These are phyloP conservation scores for Oedothorax gibbosus DNA, from an alignment of 1,140 invertebrate genomes.

Conservation along the genomic window DNA sequence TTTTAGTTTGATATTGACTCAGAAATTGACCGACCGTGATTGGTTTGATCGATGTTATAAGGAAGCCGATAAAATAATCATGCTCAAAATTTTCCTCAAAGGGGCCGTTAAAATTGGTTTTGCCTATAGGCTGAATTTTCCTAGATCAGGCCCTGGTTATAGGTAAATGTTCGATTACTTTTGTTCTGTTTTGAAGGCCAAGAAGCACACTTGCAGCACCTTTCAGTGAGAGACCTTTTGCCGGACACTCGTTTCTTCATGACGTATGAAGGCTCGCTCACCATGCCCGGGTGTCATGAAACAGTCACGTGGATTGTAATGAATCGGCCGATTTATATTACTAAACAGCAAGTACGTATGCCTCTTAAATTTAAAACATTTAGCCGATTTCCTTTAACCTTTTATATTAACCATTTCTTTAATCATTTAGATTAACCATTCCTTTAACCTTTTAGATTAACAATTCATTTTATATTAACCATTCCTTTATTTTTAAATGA, in stretches of 20 bases:
- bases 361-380: slow-evolving; percentile 5
- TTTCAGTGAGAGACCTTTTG: slow-evolving; percentile 82
- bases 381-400: background rate
- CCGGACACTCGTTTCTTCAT: slow-evolving; percentile 92
- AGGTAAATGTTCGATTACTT: too few relatives aligned
- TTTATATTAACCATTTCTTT: too few relatives aligned
- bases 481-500: background rate
- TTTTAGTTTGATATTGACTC: too few relatives aligned
- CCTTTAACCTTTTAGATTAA: too few relatives aligned
- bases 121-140: too few relatives aligned
- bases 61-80: too few relatives aligned
- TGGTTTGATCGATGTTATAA: too few relatives aligned
- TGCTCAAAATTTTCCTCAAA: too few relatives aligned
- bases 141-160: too few relatives aligned
- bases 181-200: slow-evolving; percentile 32
- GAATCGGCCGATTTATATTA: slow-evolving; percentile 97
- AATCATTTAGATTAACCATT: background rate
- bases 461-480: too few relatives aligned
- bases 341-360: slow-evolving; percentile 85
- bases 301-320: slow-evolving; percentile 90
- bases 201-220: slow-evolving; percentile 38
- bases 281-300: slow-evolving; percentile 79
- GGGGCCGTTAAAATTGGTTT: too few relatives aligned
- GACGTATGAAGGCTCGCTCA: slow-evolving; percentile 96
- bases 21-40: too few relatives aligned